A percentile compares a stretch with the other conserved stretches of the same genome.
phyloP scores from a whole-genome alignment of 2,797 vertebrate species.

The Crocidura indochinensis region DNA sequence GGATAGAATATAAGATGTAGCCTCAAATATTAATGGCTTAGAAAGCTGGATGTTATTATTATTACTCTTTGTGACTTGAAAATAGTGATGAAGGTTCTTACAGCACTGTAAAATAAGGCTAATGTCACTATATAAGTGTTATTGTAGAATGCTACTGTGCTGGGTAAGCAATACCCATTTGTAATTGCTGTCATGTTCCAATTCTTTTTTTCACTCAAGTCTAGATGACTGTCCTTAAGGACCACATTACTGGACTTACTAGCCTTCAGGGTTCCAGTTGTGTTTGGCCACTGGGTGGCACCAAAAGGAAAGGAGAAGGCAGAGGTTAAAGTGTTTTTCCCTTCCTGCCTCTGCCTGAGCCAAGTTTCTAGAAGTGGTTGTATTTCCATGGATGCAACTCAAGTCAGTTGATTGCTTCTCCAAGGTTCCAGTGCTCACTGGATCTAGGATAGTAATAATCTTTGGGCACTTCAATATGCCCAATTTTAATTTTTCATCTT shows the following conservation, averaged over 20 bases:
- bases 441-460: not conserved
- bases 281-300: not conserved
- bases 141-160: no score
- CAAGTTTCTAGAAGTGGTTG: not conserved
- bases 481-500: not conserved
- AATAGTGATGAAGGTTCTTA: not conserved
- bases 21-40: not conserved
- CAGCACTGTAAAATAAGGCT: not conserved
- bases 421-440: not conserved
- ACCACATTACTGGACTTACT: no score
- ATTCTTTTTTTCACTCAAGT: not conserved
- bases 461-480: not conserved
- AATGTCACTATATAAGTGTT: not conserved
- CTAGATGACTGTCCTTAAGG: not conserved
- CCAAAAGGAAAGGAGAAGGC: slow-evolving; percentile 1
- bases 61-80: not conserved
- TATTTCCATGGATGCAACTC: not conserved
- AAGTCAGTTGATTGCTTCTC: not conserved
- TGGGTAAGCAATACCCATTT: no score
- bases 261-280: not conserved
- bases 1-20: not conserved
- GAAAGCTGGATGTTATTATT: not conserved
- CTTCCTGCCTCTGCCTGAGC: not conserved
- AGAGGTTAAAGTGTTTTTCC: not conserved
- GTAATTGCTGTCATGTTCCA: not conserved